These are phyloP conservation scores for Grammatotria lemairii DNA, from an alignment of 2,113 vertebrate species.

Conservation along the genomic window DNA sequence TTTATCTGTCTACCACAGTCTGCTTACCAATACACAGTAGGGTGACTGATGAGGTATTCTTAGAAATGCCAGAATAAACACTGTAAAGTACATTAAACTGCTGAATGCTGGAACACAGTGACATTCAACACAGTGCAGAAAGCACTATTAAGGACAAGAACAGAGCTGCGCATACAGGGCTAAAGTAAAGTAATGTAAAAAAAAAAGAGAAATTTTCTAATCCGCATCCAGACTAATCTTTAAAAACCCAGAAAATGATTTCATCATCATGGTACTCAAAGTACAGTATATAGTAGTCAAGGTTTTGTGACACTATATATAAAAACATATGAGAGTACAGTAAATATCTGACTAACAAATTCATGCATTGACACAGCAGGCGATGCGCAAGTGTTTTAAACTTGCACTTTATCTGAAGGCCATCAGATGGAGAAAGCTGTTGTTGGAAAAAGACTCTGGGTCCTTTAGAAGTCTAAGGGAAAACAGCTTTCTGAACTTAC, in stretches of 20 bases:
- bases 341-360: neutral
- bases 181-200: neutral
- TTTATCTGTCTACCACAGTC: neutral
- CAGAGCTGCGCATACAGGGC: neutral
- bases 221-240: neutral
- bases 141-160: neutral
- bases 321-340: neutral
- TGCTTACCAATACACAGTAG: neutral
- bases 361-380: neutral
- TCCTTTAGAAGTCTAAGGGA: neutral
- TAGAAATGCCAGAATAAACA: neutral
- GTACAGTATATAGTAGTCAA: neutral
- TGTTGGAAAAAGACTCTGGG: neutral
- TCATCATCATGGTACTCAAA: neutral
- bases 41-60: neutral
- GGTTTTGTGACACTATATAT: neutral
- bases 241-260: neutral
- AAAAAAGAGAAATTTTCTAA: neutral
- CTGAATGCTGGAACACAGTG: neutral
- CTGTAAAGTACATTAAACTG: neutral
- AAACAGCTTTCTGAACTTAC: neutral
- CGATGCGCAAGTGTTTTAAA: neutral
- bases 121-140: neutral
- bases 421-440: neutral
- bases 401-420: neutral